Evolutionary conservation across 2,888 invertebrate species (phyloP), one percentile per base, ranked within the genome.

Genomic region (Melikaiella ostensackeni): DNA sequence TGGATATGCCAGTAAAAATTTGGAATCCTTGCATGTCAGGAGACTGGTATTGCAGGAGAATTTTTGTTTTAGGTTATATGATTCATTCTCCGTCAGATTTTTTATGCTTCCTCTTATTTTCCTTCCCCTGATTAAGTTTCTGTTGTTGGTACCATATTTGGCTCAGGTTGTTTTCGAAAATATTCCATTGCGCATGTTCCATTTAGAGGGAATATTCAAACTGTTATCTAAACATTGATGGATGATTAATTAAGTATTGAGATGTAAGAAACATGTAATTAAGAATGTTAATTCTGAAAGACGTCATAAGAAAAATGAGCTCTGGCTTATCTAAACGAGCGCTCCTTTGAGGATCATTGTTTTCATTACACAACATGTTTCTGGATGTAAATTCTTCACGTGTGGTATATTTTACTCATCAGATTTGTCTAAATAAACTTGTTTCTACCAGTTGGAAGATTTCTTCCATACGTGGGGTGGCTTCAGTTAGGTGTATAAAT

Each of bases 401-500:
- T 38, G 42, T 21, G 21, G 55, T 19, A 55, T 55, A 55, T 21
- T 55, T 55, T 21, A 55, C n/a, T 21, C 19, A 9, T 55, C 21
- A 55, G 55, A 9, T 55, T 21, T 55, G 21, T 21, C 55, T 55
- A 55, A 55, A 21, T 55, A 55, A 55, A 55, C 55, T 55, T 21
- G 21, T 7, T n/a, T 21, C 1, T 21, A 9, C 11, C 11, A 55
- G 3, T 55, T 21, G 21, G 9, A 55, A 9, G 3, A 21, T 21
- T 55, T 55, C 3, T 21, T 55, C 9, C 62, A 75, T 62, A 62
- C 59, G 55, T 78, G 27, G 64, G 57, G 77, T 64, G 64, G 57
- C 35, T 62, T 27, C 66, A 24, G 81, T 55, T 21, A 11, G 55
- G 79, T 80, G 81, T 84, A 86, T 86, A 86, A 86, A 86, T 86